Base-by-base conservation (phyloP, 2,888 invertebrate species). In the Zootermopsis nevadensis region DNA sequence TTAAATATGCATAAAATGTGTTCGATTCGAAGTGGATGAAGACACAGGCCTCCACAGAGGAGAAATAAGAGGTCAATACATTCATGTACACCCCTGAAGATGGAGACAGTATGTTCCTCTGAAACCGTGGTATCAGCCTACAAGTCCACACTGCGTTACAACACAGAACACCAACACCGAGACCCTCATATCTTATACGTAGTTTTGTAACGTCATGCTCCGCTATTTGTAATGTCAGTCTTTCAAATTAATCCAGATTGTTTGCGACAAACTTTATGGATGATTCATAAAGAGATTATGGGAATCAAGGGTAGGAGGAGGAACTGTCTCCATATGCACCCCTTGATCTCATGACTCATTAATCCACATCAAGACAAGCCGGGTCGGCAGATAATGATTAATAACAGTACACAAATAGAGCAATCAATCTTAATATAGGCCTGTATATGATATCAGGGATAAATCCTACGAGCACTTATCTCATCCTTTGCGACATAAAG, bases 401-500 rank as follows among this genome's bases (percentile, higher is more conserved):
- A 66, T 66, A 66, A 66, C 66, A 66, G 10, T 66, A 27, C 15
- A 66, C 66, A 66, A 66, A 66, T n/a, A 27, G 66, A 0, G 66
- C 66, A 12, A 66, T 66, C 66, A 66, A 66, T 66, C 66, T 66
- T 66, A 66, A 66, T 66, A 27, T 66, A 15, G 27, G n/a, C n/a
- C n/a, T n/a, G n/a, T n/a, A 27, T 27, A n/a, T 12, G 27, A 30
- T 30, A 27, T 27, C 3, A 66, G 2, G 30, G 66, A 30, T 30
- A 1, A 66, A 27, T 48, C 48, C 48, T 15, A 3, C 12, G 30
- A 30, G 66, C 30, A 66, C 27, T 27, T 66, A 27, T 66, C 30
- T 30, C 10, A 27, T 66, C 6, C 60, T 66, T 19, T 66, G 27
- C 27, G 66, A 30, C 27, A n/a, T 27, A 66, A 8, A 66, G 66